Percentiles rank a stretch among this genome's conserved stretches.
phyloP scores from a whole-genome alignment of 2,888 invertebrate species.

The Philaethria dido region DNA sequence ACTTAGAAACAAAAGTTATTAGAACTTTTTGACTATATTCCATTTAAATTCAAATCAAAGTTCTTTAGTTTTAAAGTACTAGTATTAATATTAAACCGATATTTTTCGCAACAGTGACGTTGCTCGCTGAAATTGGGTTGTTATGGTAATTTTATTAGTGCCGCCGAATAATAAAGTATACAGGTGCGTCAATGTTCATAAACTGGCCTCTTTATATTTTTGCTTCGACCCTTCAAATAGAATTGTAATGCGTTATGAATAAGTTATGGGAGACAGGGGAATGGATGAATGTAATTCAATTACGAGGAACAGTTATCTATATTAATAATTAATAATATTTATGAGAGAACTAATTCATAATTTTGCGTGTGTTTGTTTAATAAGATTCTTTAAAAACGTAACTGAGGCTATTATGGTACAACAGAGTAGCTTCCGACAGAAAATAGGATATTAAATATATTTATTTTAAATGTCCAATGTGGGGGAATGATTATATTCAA shows the following conservation, averaged over 20 bases:
- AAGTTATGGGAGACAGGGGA: neutral
- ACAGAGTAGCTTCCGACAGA: too few species aligned
- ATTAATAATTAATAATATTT: too few species aligned
- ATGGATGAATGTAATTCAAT: neutral
- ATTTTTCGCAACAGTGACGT: slow-evolving; percentile 28
- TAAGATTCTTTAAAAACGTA: too few species aligned
- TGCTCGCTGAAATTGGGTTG: slow-evolving; percentile 48
- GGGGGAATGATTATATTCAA: too few species aligned
- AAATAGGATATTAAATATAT: too few species aligned
- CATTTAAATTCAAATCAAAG: neutral
- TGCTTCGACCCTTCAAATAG: slow-evolving; percentile 20
- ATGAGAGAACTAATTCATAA: too few species aligned
- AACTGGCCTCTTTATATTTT: slow-evolving; percentile 31
- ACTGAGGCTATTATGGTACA: too few species aligned
- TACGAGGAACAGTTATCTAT: neutral
- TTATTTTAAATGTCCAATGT: too few species aligned
- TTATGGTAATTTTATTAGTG: slow-evolving; percentile 53
- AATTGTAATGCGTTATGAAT: slow-evolving; percentile 31
- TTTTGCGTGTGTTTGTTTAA: too few species aligned
- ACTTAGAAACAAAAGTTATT: neutral
- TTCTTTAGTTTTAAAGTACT: neutral
- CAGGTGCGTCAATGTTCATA: slow-evolving; percentile 40
- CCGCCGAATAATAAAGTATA: slow-evolving; percentile 39
- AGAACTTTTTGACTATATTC: neutral
- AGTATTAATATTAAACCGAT: slow-evolving; percentile 19